These are phyloP conservation scores for Thereva unica DNA, from an alignment of 2,888 invertebrate species.

Conservation along the genomic window DNA sequence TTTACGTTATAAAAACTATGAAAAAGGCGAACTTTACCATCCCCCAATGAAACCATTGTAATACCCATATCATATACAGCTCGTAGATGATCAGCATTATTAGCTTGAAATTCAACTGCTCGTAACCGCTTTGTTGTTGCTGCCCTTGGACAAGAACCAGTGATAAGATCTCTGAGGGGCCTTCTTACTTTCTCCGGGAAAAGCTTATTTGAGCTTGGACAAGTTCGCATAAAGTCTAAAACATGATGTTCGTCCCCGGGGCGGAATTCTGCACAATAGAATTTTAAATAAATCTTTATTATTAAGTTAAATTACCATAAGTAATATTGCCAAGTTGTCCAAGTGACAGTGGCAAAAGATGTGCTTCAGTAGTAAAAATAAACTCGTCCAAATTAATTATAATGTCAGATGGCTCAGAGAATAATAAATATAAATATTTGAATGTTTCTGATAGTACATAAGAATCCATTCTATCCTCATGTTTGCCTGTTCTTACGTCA, in stretches of 20 bases:
- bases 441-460: slow-evolving; percentile 97
- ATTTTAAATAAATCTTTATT: background rate
- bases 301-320: slow-evolving; percentile 51
- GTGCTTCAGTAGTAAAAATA: slow-evolving; percentile 92
- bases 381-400: slow-evolving; percentile 83
- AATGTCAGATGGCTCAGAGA: slow-evolving; percentile 84
- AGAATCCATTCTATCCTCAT: slow-evolving; percentile 98
- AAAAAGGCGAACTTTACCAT: slow-evolving; percentile 89
- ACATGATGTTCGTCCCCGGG: slow-evolving; percentile 62
- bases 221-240: slow-evolving; percentile 66
- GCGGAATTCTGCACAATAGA: slow-evolving; percentile 54
- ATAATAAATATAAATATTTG: slow-evolving; percentile 93
- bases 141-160: slow-evolving; percentile 75
- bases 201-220: slow-evolving; percentile 82
- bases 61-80: slow-evolving; percentile 94
- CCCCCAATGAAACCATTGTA: slow-evolving; percentile 81
- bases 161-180: slow-evolving; percentile 82
- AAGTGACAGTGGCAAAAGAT: slow-evolving; percentile 86
- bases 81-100: slow-evolving; percentile 85
- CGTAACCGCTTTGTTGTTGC: slow-evolving; percentile 65
- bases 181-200: slow-evolving; percentile 83
- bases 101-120: slow-evolving; percentile 76
- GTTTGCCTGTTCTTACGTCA: slow-evolving; percentile 85
- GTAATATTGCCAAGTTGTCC: slow-evolving; percentile 67
- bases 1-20: slow-evolving; percentile 86